Conservation (phyloP, 2,888 invertebrate species). For the Ophion costatus region DNA sequence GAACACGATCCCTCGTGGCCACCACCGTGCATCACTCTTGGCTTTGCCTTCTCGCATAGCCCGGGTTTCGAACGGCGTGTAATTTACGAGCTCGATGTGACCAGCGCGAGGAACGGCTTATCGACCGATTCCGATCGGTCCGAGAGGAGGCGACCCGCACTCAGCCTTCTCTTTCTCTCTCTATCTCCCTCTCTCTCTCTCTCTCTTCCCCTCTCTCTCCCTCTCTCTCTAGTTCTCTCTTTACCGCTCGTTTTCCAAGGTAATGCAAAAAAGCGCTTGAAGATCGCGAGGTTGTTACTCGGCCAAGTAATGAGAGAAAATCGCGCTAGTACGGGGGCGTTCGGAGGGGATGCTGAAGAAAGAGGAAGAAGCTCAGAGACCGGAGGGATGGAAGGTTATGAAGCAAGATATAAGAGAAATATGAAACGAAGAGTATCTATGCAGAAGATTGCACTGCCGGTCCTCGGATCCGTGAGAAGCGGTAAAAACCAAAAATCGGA, state of each 20-base stretch:
- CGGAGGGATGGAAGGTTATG: background rate
- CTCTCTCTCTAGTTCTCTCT: slow-evolving; percentile 15
- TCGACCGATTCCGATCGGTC: slow-evolving; percentile 76
- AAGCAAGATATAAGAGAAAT: slow-evolving; percentile 35
- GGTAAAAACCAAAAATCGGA: no score
- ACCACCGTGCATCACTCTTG: slow-evolving; percentile 65
- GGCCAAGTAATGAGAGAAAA: slow-evolving; percentile 75
- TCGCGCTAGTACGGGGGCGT: slow-evolving; percentile 65
- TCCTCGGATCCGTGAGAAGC: background rate
- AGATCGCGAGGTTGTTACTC: slow-evolving; percentile 76
- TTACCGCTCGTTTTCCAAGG: slow-evolving; percentile 59
- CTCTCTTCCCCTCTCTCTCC: slow-evolving; percentile 11
- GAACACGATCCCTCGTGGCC: slow-evolving; percentile 65
- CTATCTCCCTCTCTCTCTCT: slow-evolving; percentile 13
- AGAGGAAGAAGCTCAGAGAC: slow-evolving; percentile 57
- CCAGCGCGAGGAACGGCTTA: slow-evolving; percentile 68
- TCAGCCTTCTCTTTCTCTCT: slow-evolving; percentile 38
- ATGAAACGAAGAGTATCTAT: slow-evolving; percentile 21
- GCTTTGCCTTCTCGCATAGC: slow-evolving; percentile 47
- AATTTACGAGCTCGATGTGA: slow-evolving; percentile 67
- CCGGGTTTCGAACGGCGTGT: slow-evolving; percentile 60
- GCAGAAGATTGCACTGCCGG: background rate
- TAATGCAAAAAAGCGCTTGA: slow-evolving; percentile 71
- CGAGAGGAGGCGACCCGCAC: slow-evolving; percentile 68
- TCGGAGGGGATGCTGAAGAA: slow-evolving; percentile 19